These are phyloP conservation scores for Pimpla rufipes DNA, from an alignment of 2,888 invertebrate species.

Conservation along the genomic window DNA sequence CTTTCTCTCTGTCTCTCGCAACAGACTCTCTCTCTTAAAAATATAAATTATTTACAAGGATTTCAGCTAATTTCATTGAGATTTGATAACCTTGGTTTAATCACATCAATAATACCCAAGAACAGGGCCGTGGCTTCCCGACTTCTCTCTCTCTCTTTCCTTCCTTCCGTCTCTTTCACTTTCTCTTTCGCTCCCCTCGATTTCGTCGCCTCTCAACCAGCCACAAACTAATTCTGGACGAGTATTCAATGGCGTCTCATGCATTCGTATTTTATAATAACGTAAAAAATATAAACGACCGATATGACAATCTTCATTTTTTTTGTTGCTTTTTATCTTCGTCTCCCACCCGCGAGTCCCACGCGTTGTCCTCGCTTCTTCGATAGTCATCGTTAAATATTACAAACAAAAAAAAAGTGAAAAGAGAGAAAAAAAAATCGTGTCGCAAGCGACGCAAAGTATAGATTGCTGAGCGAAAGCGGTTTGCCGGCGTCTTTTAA, in stretches of 20 bases:
- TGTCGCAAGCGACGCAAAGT: conserved; percentile 41
- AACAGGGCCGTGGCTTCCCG: conserved; percentile 80
- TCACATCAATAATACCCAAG: conserved; percentile 84
- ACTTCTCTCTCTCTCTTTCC: not conserved
- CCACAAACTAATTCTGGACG: conserved; percentile 68
- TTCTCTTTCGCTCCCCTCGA: not conserved
- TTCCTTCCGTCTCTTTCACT: no score
- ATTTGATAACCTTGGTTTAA: conserved; percentile 82
- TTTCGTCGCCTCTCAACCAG: conserved; percentile 66
- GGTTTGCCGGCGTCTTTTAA: conserved; percentile 35
- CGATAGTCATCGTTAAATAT: conserved; percentile 1
- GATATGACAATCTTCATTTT: conserved; percentile 31
- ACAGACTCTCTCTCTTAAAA: conserved; percentile 83
- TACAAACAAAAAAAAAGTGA: not conserved
- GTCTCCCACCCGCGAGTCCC: conserved; percentile 6
- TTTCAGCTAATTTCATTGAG: conserved; percentile 81
- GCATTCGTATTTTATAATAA: conserved; percentile 61
- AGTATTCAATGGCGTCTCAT: conserved; percentile 68
- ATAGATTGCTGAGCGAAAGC: conserved; percentile 56
- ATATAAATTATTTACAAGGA: conserved; percentile 85
- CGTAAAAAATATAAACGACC: conserved; percentile 65
- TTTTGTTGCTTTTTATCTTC: conserved; percentile 23
- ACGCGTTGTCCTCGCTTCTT: conserved; percentile 18
- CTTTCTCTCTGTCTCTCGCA: conserved; percentile 76
- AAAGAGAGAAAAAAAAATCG: not conserved